Conservation (phyloP, 1,140 invertebrate species). For the Sycophila sp. region DNA sequence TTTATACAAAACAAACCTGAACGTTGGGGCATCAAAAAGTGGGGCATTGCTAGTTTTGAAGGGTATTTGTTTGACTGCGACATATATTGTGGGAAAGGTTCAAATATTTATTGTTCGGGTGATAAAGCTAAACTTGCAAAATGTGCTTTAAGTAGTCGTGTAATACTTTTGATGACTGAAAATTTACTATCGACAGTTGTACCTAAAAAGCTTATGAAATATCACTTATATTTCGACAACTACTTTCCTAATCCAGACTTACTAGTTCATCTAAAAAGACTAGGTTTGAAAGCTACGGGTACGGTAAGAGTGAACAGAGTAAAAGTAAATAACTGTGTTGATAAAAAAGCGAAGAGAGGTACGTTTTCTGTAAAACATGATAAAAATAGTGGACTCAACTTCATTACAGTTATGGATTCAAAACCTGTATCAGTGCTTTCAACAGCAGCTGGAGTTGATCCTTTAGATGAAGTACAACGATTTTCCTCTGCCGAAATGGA, state of each 20-base stretch:
- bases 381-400: constrained; percentile 19
- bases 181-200: neutral
- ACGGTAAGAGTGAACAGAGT: neutral
- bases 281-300: neutral
- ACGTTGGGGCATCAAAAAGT: constrained; percentile 36
- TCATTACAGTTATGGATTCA: constrained; percentile 26
- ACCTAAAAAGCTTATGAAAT: neutral
- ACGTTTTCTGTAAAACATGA: neutral
- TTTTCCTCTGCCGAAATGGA: neutral
- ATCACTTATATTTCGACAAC: constrained; percentile 30
- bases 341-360: neutral
- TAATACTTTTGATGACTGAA: constrained; percentile 20
- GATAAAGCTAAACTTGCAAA: constrained; percentile 6
- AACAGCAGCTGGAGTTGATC: constrained; percentile 13
- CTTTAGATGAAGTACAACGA: neutral
- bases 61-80: constrained; percentile 25
- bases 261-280: constrained; percentile 13
- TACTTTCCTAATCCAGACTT: constrained; percentile 28
- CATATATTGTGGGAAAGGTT: constrained; percentile 28
- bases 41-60: constrained; percentile 10
- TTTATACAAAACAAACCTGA: constrained; percentile 14
- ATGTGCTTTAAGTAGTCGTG: constrained; percentile 20
- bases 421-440: constrained; percentile 29
- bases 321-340: neutral
- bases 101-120: neutral